Percentiles rank a stretch among this genome's conserved stretches.
Conservation (phyloP, 2,797 vertebrate genomes). For the Myiotriccus ornatus region DNA sequence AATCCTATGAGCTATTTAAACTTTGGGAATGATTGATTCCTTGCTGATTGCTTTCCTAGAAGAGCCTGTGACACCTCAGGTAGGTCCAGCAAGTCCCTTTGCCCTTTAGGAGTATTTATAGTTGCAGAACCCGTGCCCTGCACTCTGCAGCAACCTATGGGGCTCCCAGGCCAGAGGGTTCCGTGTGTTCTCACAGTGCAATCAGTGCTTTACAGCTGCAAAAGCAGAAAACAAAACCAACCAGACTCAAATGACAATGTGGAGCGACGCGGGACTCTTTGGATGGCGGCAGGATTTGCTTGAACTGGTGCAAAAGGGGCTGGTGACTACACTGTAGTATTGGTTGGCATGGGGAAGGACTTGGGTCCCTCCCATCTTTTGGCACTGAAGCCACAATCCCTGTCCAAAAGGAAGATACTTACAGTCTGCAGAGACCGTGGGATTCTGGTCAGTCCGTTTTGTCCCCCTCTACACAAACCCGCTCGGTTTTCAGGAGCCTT, state of each 20-base stretch:
- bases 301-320: constrained; percentile 32
- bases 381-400: constrained; percentile 24
- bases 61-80: background rate
- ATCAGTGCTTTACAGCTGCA: constrained; percentile 33
- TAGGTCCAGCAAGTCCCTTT: background rate
- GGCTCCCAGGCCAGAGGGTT: background rate
- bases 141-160: background rate
- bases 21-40: background rate
- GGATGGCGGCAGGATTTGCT: constrained; percentile 42
- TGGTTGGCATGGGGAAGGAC: background rate
- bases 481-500: background rate
- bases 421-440: background rate
- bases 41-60: background rate
- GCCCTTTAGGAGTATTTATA: background rate
- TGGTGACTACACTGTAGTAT: background rate
- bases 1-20: background rate
- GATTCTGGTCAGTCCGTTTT: background rate
- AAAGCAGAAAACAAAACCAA: constrained; percentile 13
- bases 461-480: background rate
- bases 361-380: background rate
- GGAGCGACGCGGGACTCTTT: background rate
- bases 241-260: constrained; percentile 3
- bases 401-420: background rate
- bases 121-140: background rate
- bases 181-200: constrained; percentile 21